Conservation (phyloP, 2,113 vertebrate genomes). For the Boulengerochromis microlepis region DNA sequence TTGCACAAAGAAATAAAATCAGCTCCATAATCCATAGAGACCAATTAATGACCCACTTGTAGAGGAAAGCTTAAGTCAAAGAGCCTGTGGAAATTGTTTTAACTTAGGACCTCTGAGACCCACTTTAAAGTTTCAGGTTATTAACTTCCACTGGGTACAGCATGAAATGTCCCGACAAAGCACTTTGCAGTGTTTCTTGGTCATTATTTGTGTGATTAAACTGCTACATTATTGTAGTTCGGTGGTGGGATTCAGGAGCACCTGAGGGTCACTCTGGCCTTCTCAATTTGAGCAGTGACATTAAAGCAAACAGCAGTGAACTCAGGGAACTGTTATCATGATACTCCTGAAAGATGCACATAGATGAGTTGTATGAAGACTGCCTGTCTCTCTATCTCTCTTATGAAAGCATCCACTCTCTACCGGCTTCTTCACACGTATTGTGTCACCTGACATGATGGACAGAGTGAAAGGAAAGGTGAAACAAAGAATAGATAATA, state of each 20-base stretch:
- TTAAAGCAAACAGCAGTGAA: neutral
- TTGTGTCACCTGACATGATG: neutral
- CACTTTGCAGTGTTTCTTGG: neutral
- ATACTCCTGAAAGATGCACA: neutral
- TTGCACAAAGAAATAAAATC: neutral
- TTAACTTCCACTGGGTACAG: neutral
- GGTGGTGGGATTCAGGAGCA: neutral
- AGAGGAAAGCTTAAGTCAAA: neutral
- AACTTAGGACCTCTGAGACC: neutral
- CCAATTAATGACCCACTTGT: neutral
- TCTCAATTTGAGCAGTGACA: neutral
- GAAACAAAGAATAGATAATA: neutral
- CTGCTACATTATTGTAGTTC: neutral
- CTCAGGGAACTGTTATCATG: neutral
- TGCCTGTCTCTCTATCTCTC: fast-evolving
- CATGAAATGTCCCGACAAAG: neutral
- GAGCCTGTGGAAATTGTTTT: neutral
- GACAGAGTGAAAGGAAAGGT: neutral
- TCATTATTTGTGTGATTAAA: neutral
- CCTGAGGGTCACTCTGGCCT: neutral
- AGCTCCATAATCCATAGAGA: neutral
- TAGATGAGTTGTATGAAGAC: neutral
- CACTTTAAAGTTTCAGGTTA: neutral
- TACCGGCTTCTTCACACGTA: neutral
- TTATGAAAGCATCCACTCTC: neutral